Base-by-base conservation (phyloP, 2,113 vertebrate species). In the Syngnathoides biaculeatus region DNA sequence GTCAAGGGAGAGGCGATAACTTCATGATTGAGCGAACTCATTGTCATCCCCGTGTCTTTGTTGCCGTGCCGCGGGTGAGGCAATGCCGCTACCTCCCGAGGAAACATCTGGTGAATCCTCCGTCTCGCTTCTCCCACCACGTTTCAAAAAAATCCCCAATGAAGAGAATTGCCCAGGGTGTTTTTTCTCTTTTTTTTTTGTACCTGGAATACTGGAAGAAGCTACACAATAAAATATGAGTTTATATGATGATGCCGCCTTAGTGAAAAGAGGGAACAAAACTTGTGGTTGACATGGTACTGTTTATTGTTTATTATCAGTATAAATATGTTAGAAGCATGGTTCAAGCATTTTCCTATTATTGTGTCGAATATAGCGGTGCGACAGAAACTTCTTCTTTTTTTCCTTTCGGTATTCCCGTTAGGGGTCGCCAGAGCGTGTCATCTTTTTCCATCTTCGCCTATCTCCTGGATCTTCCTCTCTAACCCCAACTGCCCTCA, bases 61-160 rank as follows among this genome's bases (percentile, higher is more conserved):
- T 82, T 85, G 74, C 79, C 19, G 63, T 48, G 78, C 88, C 75
- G 19, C n/a, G 39, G 77, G 87, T 75, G 30, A 35, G 75, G 84
- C 77, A 30, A 79, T 52, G 50, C 55, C 56, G 80, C 65, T 67
- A 73, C 75, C 85, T 90, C 88, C 78, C 40, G 83, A 82, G 87
- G 84, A 88, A 88, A 89, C 87, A 86, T 84, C 83, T 82, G 85
- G 75, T 73, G 65, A 71, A 77, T 83, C 81, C 77, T 69, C 69
- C 11, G 4, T 72, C 75, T 79, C 60, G 66, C 59, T 81, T 82
- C 69, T 66, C 47, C 64, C 62, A 50, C 42, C 68, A 63, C 65
- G 58, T 72, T 62, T 64, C 66, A 75, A 85, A 73, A 57, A 79
- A 67, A 65, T 72, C 30, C 24, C 59, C 43, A 79, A 79, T 22